phyloP scores from a whole-genome alignment of 2,797 vertebrate genomes.

The Catamblyrhynchus diadema region DNA sequence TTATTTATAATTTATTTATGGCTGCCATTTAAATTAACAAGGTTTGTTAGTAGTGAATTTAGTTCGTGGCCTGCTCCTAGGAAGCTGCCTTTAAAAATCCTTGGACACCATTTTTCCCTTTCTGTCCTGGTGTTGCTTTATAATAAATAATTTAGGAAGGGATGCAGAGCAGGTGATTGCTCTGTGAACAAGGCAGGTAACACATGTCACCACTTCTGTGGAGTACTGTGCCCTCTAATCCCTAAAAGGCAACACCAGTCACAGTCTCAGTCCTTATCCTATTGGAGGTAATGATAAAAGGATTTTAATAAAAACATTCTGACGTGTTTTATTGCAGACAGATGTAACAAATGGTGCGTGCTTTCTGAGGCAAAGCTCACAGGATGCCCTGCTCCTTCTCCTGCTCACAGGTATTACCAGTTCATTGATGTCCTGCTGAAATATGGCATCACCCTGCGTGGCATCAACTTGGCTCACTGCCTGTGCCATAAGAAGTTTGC shows the following conservation, averaged over 20 bases:
- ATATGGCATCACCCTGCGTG: conserved; percentile 70
- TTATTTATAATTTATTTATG: not conserved
- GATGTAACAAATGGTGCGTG: not conserved
- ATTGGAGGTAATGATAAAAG: not conserved
- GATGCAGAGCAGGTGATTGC: not conserved
- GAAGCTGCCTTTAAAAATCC: not conserved
- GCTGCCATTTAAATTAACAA: not conserved
- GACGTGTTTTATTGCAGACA: not conserved
- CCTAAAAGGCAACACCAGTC: not conserved
- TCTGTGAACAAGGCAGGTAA: not conserved
- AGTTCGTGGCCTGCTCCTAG: not conserved
- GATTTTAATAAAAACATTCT: not conserved
- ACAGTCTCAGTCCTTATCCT: not conserved
- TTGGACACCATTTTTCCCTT: not conserved
- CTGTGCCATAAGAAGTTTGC: conserved; percentile 68
- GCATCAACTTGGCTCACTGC: conserved; percentile 73
- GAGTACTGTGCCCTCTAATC: not conserved
- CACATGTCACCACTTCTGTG: not conserved
- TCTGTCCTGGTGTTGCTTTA: not conserved
- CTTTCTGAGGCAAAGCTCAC: not conserved
- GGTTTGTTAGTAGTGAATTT: not conserved
- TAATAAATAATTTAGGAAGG: not conserved
- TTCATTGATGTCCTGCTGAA: conserved; percentile 73
- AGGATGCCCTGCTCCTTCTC: not conserved
- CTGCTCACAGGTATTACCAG: conserved; percentile 47